phyloP scores from a whole-genome alignment of 2,113 vertebrate species.

The Ophiodon elongatus region DNA sequence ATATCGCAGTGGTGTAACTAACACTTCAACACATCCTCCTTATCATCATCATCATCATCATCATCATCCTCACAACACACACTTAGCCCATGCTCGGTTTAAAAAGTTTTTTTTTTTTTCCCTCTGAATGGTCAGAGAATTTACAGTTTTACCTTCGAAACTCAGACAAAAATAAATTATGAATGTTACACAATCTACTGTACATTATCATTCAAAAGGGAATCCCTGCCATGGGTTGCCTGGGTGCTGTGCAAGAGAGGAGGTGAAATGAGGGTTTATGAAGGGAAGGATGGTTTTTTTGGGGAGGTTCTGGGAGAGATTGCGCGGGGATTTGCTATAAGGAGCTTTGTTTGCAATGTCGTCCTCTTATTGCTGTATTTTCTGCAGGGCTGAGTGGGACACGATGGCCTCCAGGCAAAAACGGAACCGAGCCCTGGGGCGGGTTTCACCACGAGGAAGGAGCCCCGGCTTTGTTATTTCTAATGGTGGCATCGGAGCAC shows the following conservation, averaged over 20 bases:
- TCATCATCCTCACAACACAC: slow-evolving; percentile 37
- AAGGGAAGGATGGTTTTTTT: slow-evolving; percentile 22
- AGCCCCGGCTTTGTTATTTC: slow-evolving; percentile 93
- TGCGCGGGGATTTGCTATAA: slow-evolving; percentile 59
- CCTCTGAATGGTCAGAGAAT: slow-evolving; percentile 88
- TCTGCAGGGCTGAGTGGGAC: slow-evolving; percentile 63
- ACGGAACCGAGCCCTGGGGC: slow-evolving; percentile 19
- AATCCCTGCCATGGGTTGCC: slow-evolving; percentile 93
- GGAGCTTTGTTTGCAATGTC: slow-evolving; percentile 58
- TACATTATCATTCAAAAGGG: slow-evolving; percentile 91
- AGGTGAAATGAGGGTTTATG: background rate
- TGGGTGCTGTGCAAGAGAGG: slow-evolving; percentile 86
- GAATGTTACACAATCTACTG: slow-evolving; percentile 92
- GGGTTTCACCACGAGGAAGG: slow-evolving; percentile 93
- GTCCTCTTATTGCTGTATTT: slow-evolving; percentile 79
- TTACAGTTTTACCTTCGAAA: slow-evolving; percentile 81
- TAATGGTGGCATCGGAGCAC: slow-evolving; percentile 96
- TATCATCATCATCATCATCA: slow-evolving; percentile 21
- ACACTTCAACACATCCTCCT: slow-evolving; percentile 13
- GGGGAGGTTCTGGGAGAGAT: slow-evolving; percentile 57
- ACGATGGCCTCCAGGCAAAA: slow-evolving; percentile 67
- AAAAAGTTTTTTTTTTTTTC: slow-evolving; percentile 75
- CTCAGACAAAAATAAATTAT: slow-evolving; percentile 95
- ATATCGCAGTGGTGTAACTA: slow-evolving; percentile 14
- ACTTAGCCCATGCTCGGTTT: slow-evolving; percentile 48